A percentile compares a stretch with the other conserved stretches of the same genome.
phyloP scores from a whole-genome alignment of 2,797 vertebrate species.

The Catharus ustulatus region DNA sequence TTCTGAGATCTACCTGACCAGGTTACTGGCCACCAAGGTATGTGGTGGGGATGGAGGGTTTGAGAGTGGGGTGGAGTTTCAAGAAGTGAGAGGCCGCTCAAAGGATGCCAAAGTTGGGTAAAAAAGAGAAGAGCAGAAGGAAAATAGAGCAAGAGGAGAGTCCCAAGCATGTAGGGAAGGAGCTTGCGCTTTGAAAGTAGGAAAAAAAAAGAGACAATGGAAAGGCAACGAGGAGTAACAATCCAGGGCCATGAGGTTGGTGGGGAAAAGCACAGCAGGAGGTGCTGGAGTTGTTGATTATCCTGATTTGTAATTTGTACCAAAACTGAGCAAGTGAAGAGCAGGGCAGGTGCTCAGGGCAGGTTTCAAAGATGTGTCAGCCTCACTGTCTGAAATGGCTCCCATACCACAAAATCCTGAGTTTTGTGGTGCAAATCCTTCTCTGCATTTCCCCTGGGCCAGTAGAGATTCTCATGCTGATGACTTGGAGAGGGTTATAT shows the following conservation, averaged over 20 bases:
- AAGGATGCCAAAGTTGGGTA: not conserved
- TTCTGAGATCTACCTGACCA: slow-evolving; percentile 96
- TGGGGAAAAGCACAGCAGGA: not conserved
- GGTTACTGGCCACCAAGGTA: slow-evolving; percentile 96
- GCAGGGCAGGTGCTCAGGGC: not conserved
- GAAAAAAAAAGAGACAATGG: not conserved
- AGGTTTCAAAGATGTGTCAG: not conserved
- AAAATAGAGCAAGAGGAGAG: not conserved
- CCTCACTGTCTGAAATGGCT: not conserved
- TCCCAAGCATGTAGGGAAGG: not conserved
- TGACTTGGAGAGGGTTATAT: not conserved
- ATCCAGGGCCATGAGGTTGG: not conserved
- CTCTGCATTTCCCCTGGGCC: not conserved
- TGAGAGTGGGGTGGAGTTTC: not conserved
- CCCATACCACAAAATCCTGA: not conserved
- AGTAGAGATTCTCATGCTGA: not conserved
- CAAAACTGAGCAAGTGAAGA: not conserved
- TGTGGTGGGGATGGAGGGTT: not conserved
- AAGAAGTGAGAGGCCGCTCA: not conserved
- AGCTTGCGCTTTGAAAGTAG: not conserved
- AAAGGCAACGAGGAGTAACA: not conserved
- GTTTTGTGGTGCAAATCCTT: not conserved
- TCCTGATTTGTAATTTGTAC: not conserved
- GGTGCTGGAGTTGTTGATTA: rapidly evolving
- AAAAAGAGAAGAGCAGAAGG: not conserved